phyloP scores from a whole-genome alignment of 2,113 vertebrate genomes.

The Beaufortia kweichowensis region DNA sequence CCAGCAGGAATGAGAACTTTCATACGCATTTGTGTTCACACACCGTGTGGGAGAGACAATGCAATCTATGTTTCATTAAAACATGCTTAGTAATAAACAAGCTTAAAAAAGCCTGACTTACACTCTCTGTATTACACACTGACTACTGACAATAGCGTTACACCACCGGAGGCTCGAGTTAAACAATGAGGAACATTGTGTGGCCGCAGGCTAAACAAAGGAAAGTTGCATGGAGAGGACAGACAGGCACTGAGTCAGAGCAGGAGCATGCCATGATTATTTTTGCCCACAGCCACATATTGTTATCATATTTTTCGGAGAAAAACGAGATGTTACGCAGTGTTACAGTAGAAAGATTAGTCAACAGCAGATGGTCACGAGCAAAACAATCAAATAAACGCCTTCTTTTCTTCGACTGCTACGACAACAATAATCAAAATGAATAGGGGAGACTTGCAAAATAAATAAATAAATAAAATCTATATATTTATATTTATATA shows the following conservation, averaged over 20 bases:
- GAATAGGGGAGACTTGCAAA: too few species aligned
- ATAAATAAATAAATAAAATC: too few species aligned
- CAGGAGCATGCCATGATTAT: constrained; percentile 55
- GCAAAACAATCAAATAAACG: background rate
- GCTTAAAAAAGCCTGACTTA: constrained; percentile 57
- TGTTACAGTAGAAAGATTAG: constrained; percentile 20
- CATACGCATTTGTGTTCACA: background rate
- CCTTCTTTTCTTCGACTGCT: background rate
- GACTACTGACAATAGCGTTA: constrained; percentile 37
- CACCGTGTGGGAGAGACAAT: constrained; percentile 27
- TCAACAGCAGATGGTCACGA: constrained; percentile 62
- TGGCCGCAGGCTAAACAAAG: constrained; percentile 64
- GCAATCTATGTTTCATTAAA: constrained; percentile 33
- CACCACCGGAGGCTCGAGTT: constrained; percentile 52
- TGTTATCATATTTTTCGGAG: constrained; percentile 54
- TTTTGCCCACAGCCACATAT: constrained; percentile 50
- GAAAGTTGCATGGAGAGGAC: constrained; percentile 57
- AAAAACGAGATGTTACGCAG: constrained; percentile 50
- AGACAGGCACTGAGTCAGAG: constrained; percentile 64
- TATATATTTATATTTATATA: too few species aligned
- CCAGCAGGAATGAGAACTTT: constrained; percentile 46
- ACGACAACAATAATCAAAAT: too few species aligned
- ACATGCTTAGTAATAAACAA: constrained; percentile 51
- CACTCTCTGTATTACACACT: constrained; percentile 38
- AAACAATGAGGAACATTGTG: constrained; percentile 68